These are phyloP conservation scores for Oxyteleia sp. DNA, from an alignment of 2,888 invertebrate genomes.

Conservation along the genomic window DNA sequence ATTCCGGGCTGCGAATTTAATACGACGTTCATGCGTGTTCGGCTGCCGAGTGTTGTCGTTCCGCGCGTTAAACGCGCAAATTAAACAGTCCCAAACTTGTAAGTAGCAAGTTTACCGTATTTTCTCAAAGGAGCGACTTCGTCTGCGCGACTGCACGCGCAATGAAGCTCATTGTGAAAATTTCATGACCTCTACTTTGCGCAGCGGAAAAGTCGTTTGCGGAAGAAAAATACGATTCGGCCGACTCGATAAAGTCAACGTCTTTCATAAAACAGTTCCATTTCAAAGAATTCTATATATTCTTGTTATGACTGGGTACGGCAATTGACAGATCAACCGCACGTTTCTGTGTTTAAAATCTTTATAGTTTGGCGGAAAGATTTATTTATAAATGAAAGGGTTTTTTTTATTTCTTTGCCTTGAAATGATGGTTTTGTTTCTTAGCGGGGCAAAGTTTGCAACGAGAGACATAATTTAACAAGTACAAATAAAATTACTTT, in stretches of 20 bases:
- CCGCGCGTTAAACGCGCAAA: slow-evolving; percentile 43
- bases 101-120: slow-evolving; percentile 54
- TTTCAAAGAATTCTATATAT: not conserved
- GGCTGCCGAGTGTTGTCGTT: slow-evolving; percentile 34
- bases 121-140: slow-evolving; percentile 31
- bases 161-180: slow-evolving; percentile 37
- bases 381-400: too few relatives aligned
- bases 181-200: slow-evolving; percentile 23
- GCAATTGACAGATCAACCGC: too few relatives aligned
- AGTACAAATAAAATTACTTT: too few relatives aligned
- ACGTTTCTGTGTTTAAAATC: too few relatives aligned
- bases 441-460: too few relatives aligned
- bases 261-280: slow-evolving; percentile 5
- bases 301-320: too few relatives aligned
- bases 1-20: slow-evolving; percentile 26
- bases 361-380: too few relatives aligned
- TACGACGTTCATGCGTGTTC: slow-evolving; percentile 26
- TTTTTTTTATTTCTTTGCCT: too few relatives aligned
- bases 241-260: slow-evolving; percentile 1
- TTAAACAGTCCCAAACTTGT: slow-evolving; percentile 49
- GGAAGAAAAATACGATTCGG: slow-evolving; percentile 25
- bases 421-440: too few relatives aligned
- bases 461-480: too few relatives aligned
- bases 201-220: slow-evolving; percentile 7
- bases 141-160: not conserved